Percentiles rank a stretch among this genome's conserved stretches.
Conservation (phyloP, 1,140 invertebrate species). For the Charaxes varanes region DNA sequence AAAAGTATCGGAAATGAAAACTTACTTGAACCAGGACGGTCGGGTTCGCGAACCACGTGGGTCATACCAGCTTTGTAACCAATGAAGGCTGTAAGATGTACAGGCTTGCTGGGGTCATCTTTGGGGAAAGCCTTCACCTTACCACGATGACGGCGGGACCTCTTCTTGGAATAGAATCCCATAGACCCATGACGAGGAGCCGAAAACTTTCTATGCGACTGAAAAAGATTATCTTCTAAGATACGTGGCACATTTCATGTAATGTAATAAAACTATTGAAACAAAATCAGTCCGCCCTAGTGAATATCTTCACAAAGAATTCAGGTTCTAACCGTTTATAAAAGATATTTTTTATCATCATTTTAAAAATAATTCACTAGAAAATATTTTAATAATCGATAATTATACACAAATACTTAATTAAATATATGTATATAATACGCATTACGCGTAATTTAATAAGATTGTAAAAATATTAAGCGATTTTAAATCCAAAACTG, state of each 20-base stretch:
- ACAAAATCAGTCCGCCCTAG: constrained; percentile 68
- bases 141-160: constrained; percentile 95
- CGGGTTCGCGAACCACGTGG: constrained; percentile 98
- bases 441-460: too few relatives aligned
- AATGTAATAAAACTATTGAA: too few relatives aligned
- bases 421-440: background rate
- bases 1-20: constrained; percentile 45
- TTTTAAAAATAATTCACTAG: constrained; percentile 16
- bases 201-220: constrained; percentile 99
- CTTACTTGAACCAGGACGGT: constrained; percentile 99
- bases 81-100: constrained; percentile 98
- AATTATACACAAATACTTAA: constrained; percentile 1
- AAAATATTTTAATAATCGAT: constrained; percentile 12
- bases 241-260: background rate
- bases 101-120: constrained; percentile 96
- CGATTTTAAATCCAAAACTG: constrained; percentile 18
- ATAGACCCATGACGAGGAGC: constrained; percentile 99
- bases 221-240: constrained; percentile 34
- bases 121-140: constrained; percentile 99
- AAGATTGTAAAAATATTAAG: constrained; percentile 22
- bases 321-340: constrained; percentile 72
- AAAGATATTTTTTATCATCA: constrained; percentile 55
- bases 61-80: constrained; percentile 99
- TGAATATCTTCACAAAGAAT: constrained; percentile 54
- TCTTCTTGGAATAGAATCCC: constrained; percentile 99